Evolutionary conservation across 2,888 invertebrate genomes (phyloP).

Genomic region (Protonemura montana): DNA sequence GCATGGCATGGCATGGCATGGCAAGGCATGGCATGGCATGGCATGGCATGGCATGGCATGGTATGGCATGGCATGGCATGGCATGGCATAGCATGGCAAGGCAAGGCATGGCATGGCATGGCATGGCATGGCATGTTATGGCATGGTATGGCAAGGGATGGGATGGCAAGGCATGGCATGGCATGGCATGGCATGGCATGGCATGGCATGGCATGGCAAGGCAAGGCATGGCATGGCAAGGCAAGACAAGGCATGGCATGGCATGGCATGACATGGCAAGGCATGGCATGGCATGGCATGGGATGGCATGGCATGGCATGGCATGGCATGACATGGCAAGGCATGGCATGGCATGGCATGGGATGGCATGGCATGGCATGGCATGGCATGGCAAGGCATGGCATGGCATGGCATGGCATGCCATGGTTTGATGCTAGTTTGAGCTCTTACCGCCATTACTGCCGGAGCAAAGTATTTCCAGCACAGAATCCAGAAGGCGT

Average conservation of each 20-base stretch:
- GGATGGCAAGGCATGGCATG: neutral
- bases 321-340: neutral
- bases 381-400: neutral
- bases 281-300: neutral
- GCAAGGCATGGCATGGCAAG: too few species aligned
- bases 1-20: neutral
- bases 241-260: neutral
- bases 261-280: too few species aligned
- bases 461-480: conserved; percentile 69
- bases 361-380: neutral
- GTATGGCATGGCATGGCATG: neutral
- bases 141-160: too few species aligned
- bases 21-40: neutral
- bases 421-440: too few species aligned
- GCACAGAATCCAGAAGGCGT: conserved; percentile 65
- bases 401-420: neutral
- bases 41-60: neutral
- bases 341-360: neutral
- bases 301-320: neutral
- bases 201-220: neutral
- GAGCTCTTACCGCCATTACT: conserved; percentile 67
- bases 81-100: neutral
- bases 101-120: neutral
- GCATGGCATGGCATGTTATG: neutral
- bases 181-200: too few species aligned